A percentile compares a stretch with the other conserved stretches of the same genome.
These are phyloP conservation scores for Rhegmatorhina hoffmannsi DNA, from an alignment of 2,113 vertebrate genomes.

Conservation along the genomic window DNA sequence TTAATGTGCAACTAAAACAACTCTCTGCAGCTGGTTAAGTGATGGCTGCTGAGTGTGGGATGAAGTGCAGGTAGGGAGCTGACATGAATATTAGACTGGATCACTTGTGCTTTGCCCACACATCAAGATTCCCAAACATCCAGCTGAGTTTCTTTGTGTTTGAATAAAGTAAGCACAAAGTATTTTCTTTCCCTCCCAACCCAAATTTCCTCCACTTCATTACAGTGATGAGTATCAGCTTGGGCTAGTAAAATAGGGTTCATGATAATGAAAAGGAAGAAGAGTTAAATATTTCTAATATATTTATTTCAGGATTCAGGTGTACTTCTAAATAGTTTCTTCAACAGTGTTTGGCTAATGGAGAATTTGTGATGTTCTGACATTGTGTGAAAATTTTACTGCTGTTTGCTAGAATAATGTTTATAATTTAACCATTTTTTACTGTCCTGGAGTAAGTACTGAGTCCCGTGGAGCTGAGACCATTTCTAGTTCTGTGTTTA, in stretches of 20 bases:
- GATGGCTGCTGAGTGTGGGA: neutral
- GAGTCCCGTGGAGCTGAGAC: neutral
- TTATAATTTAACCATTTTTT: neutral
- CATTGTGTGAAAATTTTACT: neutral
- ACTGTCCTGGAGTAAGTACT: neutral
- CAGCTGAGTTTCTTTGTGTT: neutral
- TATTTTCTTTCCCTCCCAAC: neutral
- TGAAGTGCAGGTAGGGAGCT: neutral
- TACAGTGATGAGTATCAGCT: neutral
- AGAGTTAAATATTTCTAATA: neutral
- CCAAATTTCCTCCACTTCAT: neutral
- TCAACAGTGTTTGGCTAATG: neutral
- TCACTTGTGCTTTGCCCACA: neutral
- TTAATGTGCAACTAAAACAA: neutral
- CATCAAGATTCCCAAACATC: neutral
- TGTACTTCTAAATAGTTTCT: neutral
- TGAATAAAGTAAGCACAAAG: neutral
- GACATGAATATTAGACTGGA: neutral
- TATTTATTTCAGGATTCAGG: neutral
- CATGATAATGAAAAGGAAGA: neutral
- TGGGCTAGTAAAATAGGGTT: neutral
- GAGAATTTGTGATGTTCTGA: neutral
- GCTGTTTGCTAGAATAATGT: neutral
- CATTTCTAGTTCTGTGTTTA: neutral
- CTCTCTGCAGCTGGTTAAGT: neutral